Percentiles rank a stretch among this genome's conserved stretches.
phyloP scores from a whole-genome alignment of 2,113 vertebrate genomes.

The Xyliphius kryptos region DNA sequence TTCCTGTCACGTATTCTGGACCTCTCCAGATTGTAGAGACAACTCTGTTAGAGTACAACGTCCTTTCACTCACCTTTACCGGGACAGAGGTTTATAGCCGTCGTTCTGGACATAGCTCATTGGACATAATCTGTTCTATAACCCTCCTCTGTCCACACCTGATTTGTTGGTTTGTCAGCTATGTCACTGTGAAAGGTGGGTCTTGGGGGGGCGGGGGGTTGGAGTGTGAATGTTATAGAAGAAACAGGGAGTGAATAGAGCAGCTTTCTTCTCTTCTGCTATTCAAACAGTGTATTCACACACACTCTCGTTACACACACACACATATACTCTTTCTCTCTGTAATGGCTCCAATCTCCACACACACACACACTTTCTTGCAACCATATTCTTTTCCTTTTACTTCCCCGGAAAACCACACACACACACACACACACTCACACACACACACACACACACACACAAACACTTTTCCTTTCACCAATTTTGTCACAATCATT shows the following conservation, averaged over 20 bases:
- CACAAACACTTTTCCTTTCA: too few relatives aligned
- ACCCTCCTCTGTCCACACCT: not conserved
- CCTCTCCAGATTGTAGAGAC: too few relatives aligned
- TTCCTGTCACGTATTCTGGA: too few relatives aligned
- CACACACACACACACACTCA: too few relatives aligned
- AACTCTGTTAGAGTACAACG: too few relatives aligned
- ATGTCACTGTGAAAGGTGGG: not conserved
- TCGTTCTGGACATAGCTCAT: not conserved
- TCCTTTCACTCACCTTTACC: conserved; percentile 6
- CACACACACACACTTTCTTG: too few relatives aligned
- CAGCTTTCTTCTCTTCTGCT: not conserved
- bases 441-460: too few relatives aligned
- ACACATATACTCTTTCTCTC: too few relatives aligned
- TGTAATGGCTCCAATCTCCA: too few relatives aligned
- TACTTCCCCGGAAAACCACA: too few relatives aligned
- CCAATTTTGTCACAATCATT: not conserved
- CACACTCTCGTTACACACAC: not conserved
- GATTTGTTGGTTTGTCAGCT: conserved; percentile 1
- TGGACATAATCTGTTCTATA: not conserved
- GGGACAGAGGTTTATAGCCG: not conserved
- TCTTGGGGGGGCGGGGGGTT: not conserved
- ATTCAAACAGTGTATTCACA: conserved; percentile 6
- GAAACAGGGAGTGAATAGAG: not conserved
- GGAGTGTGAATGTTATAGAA: not conserved
- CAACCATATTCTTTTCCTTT: not conserved